Evolutionary conservation across 1,140 invertebrate species (phyloP).

Genomic region (Epicauta chinensis): DNA sequence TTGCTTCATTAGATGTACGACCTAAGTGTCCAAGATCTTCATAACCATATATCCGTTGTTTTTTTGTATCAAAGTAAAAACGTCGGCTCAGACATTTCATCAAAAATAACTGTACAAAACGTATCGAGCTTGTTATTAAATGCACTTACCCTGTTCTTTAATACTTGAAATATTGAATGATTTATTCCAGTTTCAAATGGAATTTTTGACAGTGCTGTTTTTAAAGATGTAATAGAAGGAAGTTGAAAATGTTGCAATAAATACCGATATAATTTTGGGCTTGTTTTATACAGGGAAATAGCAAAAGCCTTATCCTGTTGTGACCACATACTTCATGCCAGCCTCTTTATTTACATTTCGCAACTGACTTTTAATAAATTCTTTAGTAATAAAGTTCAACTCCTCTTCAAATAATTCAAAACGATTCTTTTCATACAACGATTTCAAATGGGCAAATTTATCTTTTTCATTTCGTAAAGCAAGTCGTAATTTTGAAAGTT

Average conservation of each 20-base stretch:
- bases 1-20: neutral
- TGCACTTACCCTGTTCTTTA: slow-evolving; percentile 11
- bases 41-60: slow-evolving; percentile 37
- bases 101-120: slow-evolving; percentile 7
- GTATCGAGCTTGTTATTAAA: slow-evolving; percentile 1
- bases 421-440: too few relatives aligned
- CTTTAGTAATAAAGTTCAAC: neutral
- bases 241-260: slow-evolving; percentile 11
- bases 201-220: slow-evolving; percentile 9
- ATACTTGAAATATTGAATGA: neutral
- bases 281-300: slow-evolving; percentile 15
- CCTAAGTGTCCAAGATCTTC: slow-evolving; percentile 16
- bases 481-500: neutral
- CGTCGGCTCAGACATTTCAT: slow-evolving; percentile 6
- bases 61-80: slow-evolving; percentile 7
- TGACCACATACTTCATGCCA: neutral
- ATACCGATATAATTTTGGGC: slow-evolving; percentile 17
- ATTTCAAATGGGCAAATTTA: neutral
- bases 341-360: neutral
- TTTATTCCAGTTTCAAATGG: slow-evolving; percentile 12
- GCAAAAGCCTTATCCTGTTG: slow-evolving; percentile 19
- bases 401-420: too few relatives aligned
- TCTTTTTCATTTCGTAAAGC: neutral
- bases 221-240: slow-evolving; percentile 10
- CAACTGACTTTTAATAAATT: slow-evolving; percentile 12